Percentiles rank a stretch among this genome's conserved stretches.
These are phyloP conservation scores for Carettochelys insculpta DNA, from an alignment of 2,113 vertebrate genomes.

Conservation along the genomic window DNA sequence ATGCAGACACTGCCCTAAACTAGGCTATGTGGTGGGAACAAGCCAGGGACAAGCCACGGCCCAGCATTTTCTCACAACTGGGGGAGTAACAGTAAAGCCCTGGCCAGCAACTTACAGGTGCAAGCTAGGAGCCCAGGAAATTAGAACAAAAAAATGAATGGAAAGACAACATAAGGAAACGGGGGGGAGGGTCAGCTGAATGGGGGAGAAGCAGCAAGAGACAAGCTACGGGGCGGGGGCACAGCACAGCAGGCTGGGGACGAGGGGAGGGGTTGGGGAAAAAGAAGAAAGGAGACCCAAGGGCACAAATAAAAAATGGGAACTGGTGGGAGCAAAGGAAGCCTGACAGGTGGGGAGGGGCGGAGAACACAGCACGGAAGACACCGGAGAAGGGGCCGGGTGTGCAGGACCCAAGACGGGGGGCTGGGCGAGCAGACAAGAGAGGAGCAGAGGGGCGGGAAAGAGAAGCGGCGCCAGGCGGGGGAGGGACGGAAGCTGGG, in stretches of 20 bases:
- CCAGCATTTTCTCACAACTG: not conserved
- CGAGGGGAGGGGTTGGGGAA: not conserved
- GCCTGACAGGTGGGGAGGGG: not conserved
- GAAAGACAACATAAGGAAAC: not conserved
- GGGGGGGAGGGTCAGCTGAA: too few species aligned
- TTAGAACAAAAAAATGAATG: not conserved
- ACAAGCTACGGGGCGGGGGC: too few species aligned
- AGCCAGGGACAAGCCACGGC: not conserved
- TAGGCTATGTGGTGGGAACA: not conserved
- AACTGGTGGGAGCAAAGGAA: too few species aligned
- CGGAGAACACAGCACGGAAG: not conserved
- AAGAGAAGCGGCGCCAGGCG: not conserved
- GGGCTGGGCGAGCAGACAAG: not conserved
- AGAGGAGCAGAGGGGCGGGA: not conserved
- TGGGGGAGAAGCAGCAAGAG: not conserved
- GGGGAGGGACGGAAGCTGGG: not conserved
- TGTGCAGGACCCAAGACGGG: too few species aligned
- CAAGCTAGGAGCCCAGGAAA: not conserved
- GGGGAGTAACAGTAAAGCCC: not conserved
- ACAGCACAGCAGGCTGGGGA: too few species aligned
- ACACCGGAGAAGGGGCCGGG: too few species aligned
- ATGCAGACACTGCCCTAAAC: not conserved
- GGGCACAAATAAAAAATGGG: not conserved
- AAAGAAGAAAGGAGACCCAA: too few species aligned
- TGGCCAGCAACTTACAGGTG: not conserved